Base-by-base conservation (phyloP, 1,140 invertebrate species). In the Macrocentrus cingulum region DNA sequence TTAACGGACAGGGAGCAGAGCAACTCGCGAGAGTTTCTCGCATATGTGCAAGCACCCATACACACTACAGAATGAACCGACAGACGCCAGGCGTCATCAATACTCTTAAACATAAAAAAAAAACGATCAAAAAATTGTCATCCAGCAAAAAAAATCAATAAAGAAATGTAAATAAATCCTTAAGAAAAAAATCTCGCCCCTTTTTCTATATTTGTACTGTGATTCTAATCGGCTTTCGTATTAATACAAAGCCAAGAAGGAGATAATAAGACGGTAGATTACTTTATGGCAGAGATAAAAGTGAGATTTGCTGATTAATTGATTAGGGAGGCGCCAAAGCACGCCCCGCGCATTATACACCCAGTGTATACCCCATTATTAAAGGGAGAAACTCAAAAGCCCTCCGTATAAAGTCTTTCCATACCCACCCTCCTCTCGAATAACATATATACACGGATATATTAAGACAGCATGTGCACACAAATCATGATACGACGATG, bases 221-320 rank as follows among this genome's bases (percentile, higher is more conserved):
- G 25, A 29, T 29, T 9, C 25, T 29, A 29, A 29, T 29, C 25
- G 25, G 25, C 25, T 29, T 4, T 29, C 25, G 4, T n/a, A n/a
- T 9, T 29, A 29, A 29, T 29, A 29, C 9, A 29, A 29, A 29
- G 25, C 25, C 25, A 9, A 9, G 25, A 41, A 55, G 23, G 36
- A 55, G 46, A 55, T 46, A 55, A 55, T 36, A 34, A 34, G 3
- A 18, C 41, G 13, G 20, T 25, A 48, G 11, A 48, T 20, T 23
- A 45, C 16, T 48, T 8, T 7, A 48, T 48, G n/a, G n/a, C 45
- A 23, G 22, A 59, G 65, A 71, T 69, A 68, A 68, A 72, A 62
- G 65, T 37, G 61, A 72, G 66, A 75, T 76, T 73, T 68, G 62
- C 68, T 76, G 74, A 76, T 76, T 75, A 76, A 76, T 76, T 74